Evolutionary conservation across 2,888 invertebrate genomes (phyloP).

Genomic region (Thalpophila matura): DNA sequence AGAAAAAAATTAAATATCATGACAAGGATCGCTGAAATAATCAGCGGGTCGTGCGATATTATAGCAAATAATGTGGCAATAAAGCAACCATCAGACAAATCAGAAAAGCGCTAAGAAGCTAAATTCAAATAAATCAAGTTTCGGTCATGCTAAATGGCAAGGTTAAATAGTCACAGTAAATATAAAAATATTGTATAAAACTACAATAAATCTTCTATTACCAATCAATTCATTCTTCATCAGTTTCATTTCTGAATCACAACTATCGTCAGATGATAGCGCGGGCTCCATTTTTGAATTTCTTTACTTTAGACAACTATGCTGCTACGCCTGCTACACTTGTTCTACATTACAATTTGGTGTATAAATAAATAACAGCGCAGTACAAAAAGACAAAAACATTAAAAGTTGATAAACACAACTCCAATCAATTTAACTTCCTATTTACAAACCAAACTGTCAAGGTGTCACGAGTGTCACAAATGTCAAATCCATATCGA

Average conservation of each 20-base stretch:
- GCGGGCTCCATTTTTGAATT: constrained; percentile 66
- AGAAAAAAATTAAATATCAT: neutral
- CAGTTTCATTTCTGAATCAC: constrained; percentile 82
- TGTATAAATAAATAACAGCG: constrained; percentile 2
- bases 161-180: neutral
- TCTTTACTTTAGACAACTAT: constrained; percentile 11
- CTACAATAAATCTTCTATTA: constrained; percentile 50
- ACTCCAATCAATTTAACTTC: constrained; percentile 24
- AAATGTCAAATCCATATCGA: constrained; percentile 19
- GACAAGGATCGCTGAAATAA: neutral
- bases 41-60: neutral
- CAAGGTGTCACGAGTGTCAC: too few species aligned
- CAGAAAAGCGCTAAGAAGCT: neutral
- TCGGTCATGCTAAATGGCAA: neutral
- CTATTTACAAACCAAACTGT: constrained; percentile 56
- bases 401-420: constrained; percentile 46
- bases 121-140: neutral
- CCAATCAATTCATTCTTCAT: constrained; percentile 84
- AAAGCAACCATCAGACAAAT: neutral
- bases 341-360: constrained; percentile 30
- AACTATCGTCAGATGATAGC: constrained; percentile 83
- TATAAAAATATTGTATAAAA: neutral
- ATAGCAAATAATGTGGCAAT: too few species aligned
- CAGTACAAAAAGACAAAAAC: constrained; percentile 23
- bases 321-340: neutral